These are phyloP conservation scores for Laupala kohalensis DNA, from an alignment of 1,140 invertebrate species.

Conservation along the genomic window DNA sequence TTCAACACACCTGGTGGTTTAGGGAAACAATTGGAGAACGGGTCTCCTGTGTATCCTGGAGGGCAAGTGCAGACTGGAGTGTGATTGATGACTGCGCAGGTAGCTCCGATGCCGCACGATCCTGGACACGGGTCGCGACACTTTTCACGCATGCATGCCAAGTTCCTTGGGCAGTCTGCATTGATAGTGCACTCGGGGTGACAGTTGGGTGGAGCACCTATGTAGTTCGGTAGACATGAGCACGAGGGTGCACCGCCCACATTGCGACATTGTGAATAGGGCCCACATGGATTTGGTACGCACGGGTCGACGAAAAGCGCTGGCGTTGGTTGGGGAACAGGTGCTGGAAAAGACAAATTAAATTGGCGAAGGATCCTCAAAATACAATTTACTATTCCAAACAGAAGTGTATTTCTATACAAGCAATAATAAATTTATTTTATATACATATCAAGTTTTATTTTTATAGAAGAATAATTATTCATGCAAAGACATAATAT, in stretches of 20 bases:
- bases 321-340: constrained; percentile 18
- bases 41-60: constrained; percentile 18
- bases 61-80: constrained; percentile 40
- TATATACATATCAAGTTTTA: background rate
- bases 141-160: constrained; percentile 37
- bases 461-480: constrained; percentile 18
- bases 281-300: constrained; percentile 51
- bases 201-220: constrained; percentile 27
- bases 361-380: too few species aligned
- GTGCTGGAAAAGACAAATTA: constrained; percentile 23
- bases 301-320: constrained; percentile 38
- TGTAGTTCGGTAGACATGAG: constrained; percentile 21
- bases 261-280: constrained; percentile 23
- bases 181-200: constrained; percentile 61
- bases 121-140: constrained; percentile 59
- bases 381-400: background rate
- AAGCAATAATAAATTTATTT: background rate
- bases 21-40: constrained; percentile 17
- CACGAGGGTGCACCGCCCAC: constrained; percentile 22
- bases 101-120: constrained; percentile 50
- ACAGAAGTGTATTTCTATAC: background rate
- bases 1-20: constrained; percentile 17
- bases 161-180: constrained; percentile 46
- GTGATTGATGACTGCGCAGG: constrained; percentile 40
- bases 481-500: background rate